Base-by-base conservation (phyloP, 2,797 vertebrate species). In the Galago senegalensis region DNA sequence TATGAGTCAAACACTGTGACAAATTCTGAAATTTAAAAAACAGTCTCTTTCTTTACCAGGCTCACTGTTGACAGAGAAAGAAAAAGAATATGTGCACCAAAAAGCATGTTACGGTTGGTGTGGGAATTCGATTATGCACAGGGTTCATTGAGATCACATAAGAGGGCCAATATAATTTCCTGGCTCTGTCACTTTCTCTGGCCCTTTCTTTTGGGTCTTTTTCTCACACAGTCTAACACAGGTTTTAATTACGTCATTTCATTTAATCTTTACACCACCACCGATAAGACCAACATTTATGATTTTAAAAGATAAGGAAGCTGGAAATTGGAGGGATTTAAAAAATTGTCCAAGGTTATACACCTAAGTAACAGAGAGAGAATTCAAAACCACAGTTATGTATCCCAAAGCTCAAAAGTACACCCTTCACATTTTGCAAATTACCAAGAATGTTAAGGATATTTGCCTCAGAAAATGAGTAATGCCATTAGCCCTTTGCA, bases 391-490 rank as follows among this genome's bases (percentile, higher is more conserved):
- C 86, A 93, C 77, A 85, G 60, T 5, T 89, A 70, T 91, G 49
- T 17, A 21, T 79, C 40, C 84, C 63, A 83, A 89, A 87, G 43
- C 60, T 60, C 58, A 43, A 96, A 89, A 94, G 27, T 46, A 76
- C 12, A 94, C 34, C 40, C 53, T 61, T 92, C 56, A 70, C 53
- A 73, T 91, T 90, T 84, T 91, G 29, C 31, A 89, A 95, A 93
- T 23, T 91, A 46, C 56, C 76, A 90, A 56, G 43, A 76, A 77
- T 80, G 89, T 81, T 75, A 70, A 95, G 67, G 77, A 82, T 90
- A 63, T 94, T 97, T 96, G 94, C 93, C 67, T 94, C 76, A 75
- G 56, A 87, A 95, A 97, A 88, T 63, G 18, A 95, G 85, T 37
- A 89, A 49, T 77, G 61, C 40, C n/a, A 9, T 40, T 76, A 77